These are phyloP conservation scores for Gonocerus acuteangulatus DNA, from an alignment of 2,888 invertebrate species.

Conservation along the genomic window DNA sequence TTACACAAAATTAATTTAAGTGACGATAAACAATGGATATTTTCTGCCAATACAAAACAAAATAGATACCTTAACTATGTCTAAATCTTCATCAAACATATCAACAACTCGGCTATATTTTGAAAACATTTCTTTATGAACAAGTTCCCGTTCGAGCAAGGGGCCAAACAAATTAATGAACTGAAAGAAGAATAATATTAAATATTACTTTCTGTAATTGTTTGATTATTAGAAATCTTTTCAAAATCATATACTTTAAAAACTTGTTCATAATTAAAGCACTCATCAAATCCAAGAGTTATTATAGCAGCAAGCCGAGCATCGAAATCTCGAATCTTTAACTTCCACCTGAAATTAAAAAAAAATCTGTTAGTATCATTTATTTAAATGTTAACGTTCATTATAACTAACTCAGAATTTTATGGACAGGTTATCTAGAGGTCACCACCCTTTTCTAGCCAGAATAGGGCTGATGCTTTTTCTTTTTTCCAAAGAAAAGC, in stretches of 20 bases:
- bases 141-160: slow-evolving; percentile 64
- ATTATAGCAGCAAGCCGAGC: slow-evolving; percentile 70
- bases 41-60: background rate
- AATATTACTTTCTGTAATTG: slow-evolving; percentile 3
- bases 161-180: slow-evolving; percentile 65
- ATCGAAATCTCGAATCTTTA: slow-evolving; percentile 62
- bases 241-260: too few species aligned
- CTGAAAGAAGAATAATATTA: slow-evolving; percentile 44
- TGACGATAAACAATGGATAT: background rate
- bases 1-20: background rate
- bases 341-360: slow-evolving; percentile 41
- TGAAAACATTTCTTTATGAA: slow-evolving; percentile 61
- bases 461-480: too few species aligned
- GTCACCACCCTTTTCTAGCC: too few species aligned
- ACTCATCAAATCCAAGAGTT: slow-evolving; percentile 72
- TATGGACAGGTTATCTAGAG: too few species aligned
- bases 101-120: slow-evolving; percentile 59
- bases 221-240: background rate
- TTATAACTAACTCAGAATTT: background rate
- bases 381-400: background rate
- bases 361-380: too few species aligned
- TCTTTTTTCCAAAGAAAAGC: too few species aligned
- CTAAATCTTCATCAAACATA: slow-evolving; percentile 58
- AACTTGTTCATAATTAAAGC: slow-evolving; percentile 55
- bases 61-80: slow-evolving; percentile 51